These are phyloP conservation scores for Hippasteria phrygiana DNA, from an alignment of 53 echinoderm and acorn worm genomes.

Conservation along the genomic window DNA sequence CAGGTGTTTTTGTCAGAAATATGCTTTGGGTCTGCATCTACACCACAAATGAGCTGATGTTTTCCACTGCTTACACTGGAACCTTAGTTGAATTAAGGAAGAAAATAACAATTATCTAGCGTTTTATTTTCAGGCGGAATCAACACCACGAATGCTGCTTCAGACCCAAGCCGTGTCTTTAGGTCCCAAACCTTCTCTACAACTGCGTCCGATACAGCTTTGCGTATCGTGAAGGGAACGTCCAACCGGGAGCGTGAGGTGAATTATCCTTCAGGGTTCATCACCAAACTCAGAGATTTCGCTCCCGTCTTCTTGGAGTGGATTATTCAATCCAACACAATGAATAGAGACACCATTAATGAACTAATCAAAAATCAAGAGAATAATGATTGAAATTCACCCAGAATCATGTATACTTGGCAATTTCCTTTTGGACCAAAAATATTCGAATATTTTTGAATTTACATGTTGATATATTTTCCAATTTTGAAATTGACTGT, in stretches of 20 bases:
- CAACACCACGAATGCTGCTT: conserved; percentile 78
- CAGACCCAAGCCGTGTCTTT: conserved; percentile 60
- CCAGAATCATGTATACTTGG: no score
- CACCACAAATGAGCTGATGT: no score
- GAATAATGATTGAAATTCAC: no score
- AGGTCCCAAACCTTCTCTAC: conserved; percentile 50
- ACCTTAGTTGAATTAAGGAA: no score
- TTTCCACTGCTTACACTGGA: no score
- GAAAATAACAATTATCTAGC: background rate
- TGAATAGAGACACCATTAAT: background rate
- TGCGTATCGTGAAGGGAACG: conserved; percentile 80
- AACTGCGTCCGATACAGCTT: conserved; percentile 78
- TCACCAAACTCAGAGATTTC: conserved; percentile 62
- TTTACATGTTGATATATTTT: no score
- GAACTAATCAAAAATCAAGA: no score
- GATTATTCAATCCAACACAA: background rate
- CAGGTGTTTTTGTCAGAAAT: no score
- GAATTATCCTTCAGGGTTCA: conserved; percentile 59
- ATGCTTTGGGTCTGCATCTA: no score
- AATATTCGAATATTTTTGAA: no score
- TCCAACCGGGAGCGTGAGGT: conserved; percentile 80
- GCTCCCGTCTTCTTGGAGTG: conserved; percentile 70
- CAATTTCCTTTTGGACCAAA: no score
- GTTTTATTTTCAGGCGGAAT: conserved; percentile 75
- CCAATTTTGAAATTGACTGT: no score